Base-by-base conservation (phyloP, 64 coral and sea anemone species). In the Montipora sp. region DNA sequence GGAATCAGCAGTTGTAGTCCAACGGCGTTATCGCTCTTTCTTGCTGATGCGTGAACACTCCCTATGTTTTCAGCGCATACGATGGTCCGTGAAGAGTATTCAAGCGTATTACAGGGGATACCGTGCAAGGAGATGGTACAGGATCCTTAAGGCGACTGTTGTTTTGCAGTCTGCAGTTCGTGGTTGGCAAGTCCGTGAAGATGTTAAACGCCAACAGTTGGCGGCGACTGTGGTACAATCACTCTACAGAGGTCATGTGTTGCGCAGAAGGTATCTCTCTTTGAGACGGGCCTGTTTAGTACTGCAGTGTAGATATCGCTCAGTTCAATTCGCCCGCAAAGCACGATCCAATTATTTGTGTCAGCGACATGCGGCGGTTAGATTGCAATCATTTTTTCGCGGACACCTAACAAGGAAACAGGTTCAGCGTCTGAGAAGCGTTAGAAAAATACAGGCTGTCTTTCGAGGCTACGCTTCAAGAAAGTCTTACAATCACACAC, bases 111-210 rank as follows among this genome's bases (percentile, higher is more conserved):
- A 83, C 59, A 63, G 89, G 66, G 94, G 79, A 13, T 81, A 91
- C 55, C 59, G 72, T 8, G 66, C 89, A 18, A 91, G 92, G 15
- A 75, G 89, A 23, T 82, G 76, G 44, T 53, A 90, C 14, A 81
- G 60, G 21, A 88, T 88, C 7, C 79, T 71, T 0, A 94, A 74
- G 4, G 90, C 94, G 67, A 90, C 81, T 49, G 87, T 93, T 43
- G 44, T 87, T 21, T 65, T 98, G 44, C 96, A 98, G 59, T 84
- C 96, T 22, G 80, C 73, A 11, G 75, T 89, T 50, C 93, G 96
- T 80, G 91, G 94, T 36, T 59, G 48, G 51, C 47, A 73, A 72
- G 90, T 77, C 8, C 21, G 90, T 19, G 21, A 80, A 11, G 24
- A 92, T 18, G 21, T 92, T 3, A 77, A 68, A 65, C 51, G 7